Evolutionary conservation across 2,797 vertebrate genomes (phyloP).

Genomic region (Myotis pilosus): DNA sequence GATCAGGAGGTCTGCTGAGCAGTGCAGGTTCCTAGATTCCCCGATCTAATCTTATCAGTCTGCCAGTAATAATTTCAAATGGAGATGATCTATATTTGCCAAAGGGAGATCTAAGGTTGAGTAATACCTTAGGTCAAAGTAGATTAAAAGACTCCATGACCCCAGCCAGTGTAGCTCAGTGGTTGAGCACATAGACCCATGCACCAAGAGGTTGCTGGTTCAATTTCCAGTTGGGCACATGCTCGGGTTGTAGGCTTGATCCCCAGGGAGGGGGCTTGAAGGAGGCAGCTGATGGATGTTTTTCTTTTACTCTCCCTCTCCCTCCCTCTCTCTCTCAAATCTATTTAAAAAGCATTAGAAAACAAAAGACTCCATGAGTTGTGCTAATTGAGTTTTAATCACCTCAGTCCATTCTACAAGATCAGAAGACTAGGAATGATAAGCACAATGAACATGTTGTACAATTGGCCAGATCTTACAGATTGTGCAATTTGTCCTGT

Average conservation of each 20-base stretch:
- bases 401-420: not conserved
- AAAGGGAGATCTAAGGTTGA: not conserved
- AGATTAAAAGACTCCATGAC: no score
- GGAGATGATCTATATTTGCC: not conserved
- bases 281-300: no score
- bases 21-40: not conserved
- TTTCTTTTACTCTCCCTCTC: no score
- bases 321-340: no score
- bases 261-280: no score
- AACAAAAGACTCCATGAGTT: not conserved
- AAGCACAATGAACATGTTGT: not conserved
- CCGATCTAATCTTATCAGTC: not conserved
- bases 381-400: not conserved
- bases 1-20: not conserved
- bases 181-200: no score
- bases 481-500: not conserved
- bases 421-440: not conserved
- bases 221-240: no score
- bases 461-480: not conserved
- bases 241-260: no score
- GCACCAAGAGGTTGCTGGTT: no score
- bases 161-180: no score
- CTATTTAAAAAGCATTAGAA: not conserved
- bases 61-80: not conserved
- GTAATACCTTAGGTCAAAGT: not conserved